phyloP scores from a whole-genome alignment of 35 echinoderm and acorn worm species.

The Patiria miniata region DNA sequence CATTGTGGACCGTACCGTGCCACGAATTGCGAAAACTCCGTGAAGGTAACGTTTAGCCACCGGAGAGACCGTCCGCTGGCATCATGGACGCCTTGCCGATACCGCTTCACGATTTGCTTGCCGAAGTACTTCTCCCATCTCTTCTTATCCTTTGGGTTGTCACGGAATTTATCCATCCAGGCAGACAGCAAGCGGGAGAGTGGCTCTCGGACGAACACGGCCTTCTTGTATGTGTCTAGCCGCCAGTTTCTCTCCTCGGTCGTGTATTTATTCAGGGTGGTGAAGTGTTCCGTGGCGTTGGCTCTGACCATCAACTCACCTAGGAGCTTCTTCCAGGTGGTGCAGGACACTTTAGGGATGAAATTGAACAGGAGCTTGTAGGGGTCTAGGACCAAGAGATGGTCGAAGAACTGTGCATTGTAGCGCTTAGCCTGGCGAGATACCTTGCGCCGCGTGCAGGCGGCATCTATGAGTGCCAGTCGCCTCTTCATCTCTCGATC shows the following conservation, averaged over 20 bases:
- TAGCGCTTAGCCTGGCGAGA: neutral
- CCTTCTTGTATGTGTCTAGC: conserved; percentile 43
- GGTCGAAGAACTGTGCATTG: neutral
- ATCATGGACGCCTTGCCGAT: neutral
- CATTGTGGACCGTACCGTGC: conserved; percentile 24
- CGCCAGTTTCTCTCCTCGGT: neutral
- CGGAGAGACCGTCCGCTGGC: neutral
- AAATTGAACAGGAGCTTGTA: conserved; percentile 57
- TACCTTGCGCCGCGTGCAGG: neutral
- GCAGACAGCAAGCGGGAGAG: conserved; percentile 51
- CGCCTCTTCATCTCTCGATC: neutral
- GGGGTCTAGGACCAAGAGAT: conserved; percentile 35
- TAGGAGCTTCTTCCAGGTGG: conserved; percentile 54
- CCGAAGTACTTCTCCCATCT: conserved; percentile 54
- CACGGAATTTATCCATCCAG: conserved; percentile 59
- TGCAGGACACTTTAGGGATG: conserved; percentile 72
- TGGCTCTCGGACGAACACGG: conserved; percentile 66
- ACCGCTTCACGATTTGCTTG: neutral
- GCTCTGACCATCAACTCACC: neutral
- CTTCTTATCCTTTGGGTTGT: neutral
- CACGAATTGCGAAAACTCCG: conserved; percentile 72
- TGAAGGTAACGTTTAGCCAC: conserved; percentile 32
- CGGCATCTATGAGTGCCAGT: neutral
- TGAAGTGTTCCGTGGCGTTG: neutral
- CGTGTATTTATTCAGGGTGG: neutral